phyloP scores from a whole-genome alignment of 2,113 vertebrate genomes.

The Trinectes maculatus region DNA sequence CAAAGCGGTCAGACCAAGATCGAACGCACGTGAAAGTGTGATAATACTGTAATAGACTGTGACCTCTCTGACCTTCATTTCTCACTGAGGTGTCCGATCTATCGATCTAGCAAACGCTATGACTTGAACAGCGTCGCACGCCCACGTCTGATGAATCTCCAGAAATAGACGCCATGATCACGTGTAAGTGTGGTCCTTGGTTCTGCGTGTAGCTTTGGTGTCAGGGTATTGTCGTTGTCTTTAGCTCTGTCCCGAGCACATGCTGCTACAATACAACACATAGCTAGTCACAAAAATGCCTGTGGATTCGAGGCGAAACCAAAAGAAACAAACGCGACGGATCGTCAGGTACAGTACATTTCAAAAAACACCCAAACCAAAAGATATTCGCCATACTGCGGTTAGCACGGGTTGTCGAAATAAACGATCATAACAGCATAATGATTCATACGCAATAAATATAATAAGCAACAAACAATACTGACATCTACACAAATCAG shows the following conservation, averaged over 20 bases:
- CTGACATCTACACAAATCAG: slow-evolving; percentile 70
- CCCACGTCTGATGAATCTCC: slow-evolving; percentile 33
- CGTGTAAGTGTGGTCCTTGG: slow-evolving; percentile 37
- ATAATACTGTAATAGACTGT: slow-evolving; percentile 29
- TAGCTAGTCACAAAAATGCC: slow-evolving; percentile 51
- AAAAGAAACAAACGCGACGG: slow-evolving; percentile 27
- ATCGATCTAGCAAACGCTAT: slow-evolving; percentile 1
- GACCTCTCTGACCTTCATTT: slow-evolving; percentile 10
- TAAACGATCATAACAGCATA: slow-evolving; percentile 61
- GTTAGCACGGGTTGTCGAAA: slow-evolving; percentile 48
- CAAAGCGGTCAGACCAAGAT: slow-evolving; percentile 59
- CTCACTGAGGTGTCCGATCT: slow-evolving; percentile 18
- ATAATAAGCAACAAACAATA: slow-evolving; percentile 71
- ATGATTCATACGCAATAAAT: slow-evolving; percentile 54
- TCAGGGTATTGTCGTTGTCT: slow-evolving; percentile 61
- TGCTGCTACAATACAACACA: slow-evolving; percentile 72
- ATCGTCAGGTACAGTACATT: slow-evolving; percentile 64
- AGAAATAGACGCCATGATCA: slow-evolving; percentile 44
- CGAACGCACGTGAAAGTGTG: slow-evolving; percentile 40
- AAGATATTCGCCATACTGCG: slow-evolving; percentile 32
- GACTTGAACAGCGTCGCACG: slow-evolving; percentile 26
- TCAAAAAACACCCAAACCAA: slow-evolving; percentile 59
- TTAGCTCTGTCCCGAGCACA: slow-evolving; percentile 69
- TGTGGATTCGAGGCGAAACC: slow-evolving; percentile 44
- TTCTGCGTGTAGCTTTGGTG: slow-evolving; percentile 67